A percentile compares a stretch with the other conserved stretches of the same genome.
These are phyloP conservation scores for Nebria ingens DNA, from an alignment of 1,140 invertebrate genomes.

Conservation along the genomic window DNA sequence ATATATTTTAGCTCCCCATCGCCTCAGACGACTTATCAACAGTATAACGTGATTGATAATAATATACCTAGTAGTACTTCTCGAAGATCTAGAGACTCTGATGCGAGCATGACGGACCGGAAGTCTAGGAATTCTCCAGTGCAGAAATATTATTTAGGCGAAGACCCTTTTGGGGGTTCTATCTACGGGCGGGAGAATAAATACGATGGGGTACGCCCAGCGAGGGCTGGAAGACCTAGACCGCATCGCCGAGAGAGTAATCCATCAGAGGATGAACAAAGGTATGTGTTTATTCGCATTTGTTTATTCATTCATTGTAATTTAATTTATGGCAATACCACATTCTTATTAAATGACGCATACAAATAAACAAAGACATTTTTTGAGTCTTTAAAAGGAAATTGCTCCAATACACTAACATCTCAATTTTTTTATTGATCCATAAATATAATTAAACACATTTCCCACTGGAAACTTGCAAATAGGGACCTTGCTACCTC, in stretches of 20 bases:
- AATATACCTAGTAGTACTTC: conserved; percentile 36
- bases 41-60: conserved; percentile 52
- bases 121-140: conserved; percentile 37
- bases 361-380: too few relatives aligned
- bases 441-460: too few relatives aligned
- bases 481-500: too few relatives aligned
- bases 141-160: conserved; percentile 69
- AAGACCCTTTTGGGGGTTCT: conserved; percentile 69
- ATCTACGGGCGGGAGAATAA: conserved; percentile 71
- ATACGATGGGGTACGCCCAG: conserved; percentile 50
- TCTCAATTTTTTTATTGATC: too few relatives aligned
- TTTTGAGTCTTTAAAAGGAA: too few relatives aligned
- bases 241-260: conserved; percentile 2
- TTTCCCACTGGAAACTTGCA: too few relatives aligned
- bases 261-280: conserved; percentile 14
- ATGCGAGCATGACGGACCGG: conserved; percentile 14
- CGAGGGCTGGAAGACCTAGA: conserved; percentile 28
- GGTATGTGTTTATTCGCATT: background rate
- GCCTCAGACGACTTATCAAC: conserved; percentile 43
- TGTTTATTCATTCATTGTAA: too few relatives aligned
- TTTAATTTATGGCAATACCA: too few relatives aligned
- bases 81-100: conserved; percentile 23
- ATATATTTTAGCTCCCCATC: too few relatives aligned
- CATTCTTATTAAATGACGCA: too few relatives aligned
- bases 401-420: too few relatives aligned